These are phyloP conservation scores for Drosophila emarginata DNA, from an alignment of 2,888 invertebrate species.

Conservation along the genomic window DNA sequence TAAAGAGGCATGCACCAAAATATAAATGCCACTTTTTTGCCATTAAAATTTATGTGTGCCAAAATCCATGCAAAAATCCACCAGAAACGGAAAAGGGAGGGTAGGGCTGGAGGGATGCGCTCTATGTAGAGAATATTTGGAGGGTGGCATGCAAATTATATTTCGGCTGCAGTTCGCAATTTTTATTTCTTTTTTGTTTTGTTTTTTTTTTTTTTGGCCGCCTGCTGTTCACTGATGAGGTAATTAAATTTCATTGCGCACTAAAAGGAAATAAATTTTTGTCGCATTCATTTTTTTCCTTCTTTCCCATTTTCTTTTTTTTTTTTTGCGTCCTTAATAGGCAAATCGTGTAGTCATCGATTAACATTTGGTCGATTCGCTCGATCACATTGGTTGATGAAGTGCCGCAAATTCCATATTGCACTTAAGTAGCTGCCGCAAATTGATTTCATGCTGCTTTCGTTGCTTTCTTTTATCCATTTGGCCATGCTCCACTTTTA, in stretches of 20 bases:
- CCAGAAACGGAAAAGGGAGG: background rate
- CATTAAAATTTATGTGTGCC: constrained; percentile 67
- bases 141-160: constrained; percentile 51
- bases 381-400: constrained; percentile 25
- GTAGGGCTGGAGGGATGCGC: constrained; percentile 4
- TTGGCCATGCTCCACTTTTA: constrained; percentile 56
- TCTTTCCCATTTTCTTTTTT: constrained; percentile 8
- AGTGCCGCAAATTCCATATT: constrained; percentile 40
- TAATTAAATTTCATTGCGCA: constrained; percentile 64
- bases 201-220: constrained; percentile 12
- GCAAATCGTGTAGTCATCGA: constrained; percentile 62
- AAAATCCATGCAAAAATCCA: constrained; percentile 41
- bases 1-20: constrained; percentile 13
- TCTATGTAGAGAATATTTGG: constrained; percentile 16
- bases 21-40: constrained; percentile 62
- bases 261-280: constrained; percentile 54
- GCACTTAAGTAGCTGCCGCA: constrained; percentile 75
- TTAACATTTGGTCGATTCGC: constrained; percentile 37
- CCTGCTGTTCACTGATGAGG: constrained; percentile 47
- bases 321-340: constrained; percentile 51
- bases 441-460: constrained; percentile 72
- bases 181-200: constrained; percentile 5
- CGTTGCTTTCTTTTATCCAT: constrained; percentile 10
- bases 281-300: constrained; percentile 49
- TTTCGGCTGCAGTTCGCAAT: background rate